Evolutionary conservation across 2,797 vertebrate species (phyloP).

Genomic region (Poliocrania exsul): DNA sequence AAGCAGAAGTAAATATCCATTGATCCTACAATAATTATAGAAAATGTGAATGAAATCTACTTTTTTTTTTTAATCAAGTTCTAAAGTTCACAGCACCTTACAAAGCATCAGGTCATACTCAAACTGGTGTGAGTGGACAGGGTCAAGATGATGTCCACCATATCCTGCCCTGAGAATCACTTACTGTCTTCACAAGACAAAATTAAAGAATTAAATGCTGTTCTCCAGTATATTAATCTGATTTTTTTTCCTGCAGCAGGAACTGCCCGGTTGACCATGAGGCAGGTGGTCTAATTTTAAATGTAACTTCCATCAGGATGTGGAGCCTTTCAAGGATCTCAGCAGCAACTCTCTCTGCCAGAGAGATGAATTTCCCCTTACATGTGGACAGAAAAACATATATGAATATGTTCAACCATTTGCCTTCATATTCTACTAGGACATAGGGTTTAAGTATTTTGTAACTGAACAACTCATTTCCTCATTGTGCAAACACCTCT

Average conservation of each 20-base stretch:
- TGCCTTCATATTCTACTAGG: not conserved
- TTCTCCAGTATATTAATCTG: not conserved
- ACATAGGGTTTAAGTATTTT: not conserved
- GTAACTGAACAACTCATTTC: not conserved
- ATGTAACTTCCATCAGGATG: not conserved
- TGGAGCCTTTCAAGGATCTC: not conserved
- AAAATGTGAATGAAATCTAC: not conserved
- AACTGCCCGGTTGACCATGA: not conserved
- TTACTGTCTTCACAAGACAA: not conserved
- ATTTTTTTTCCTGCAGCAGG: not conserved
- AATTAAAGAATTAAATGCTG: not conserved
- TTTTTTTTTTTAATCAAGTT: not conserved
- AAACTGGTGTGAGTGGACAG: not conserved
- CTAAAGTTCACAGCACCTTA: not conserved
- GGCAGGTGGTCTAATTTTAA: slow-evolving; percentile 14
- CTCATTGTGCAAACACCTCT: not conserved
- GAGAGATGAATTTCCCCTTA: not conserved
- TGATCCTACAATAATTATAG: not conserved
- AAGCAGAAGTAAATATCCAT: not conserved
- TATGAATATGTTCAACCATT: not conserved
- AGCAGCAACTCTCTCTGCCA: not conserved
- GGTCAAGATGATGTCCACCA: not conserved
- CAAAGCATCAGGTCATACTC: not conserved
- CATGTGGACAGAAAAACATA: not conserved
- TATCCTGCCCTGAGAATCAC: not conserved